Evolutionary conservation across 1,140 invertebrate species (phyloP), one percentile per base, ranked within the genome.

Genomic region (Dreissena rostriformis): DNA sequence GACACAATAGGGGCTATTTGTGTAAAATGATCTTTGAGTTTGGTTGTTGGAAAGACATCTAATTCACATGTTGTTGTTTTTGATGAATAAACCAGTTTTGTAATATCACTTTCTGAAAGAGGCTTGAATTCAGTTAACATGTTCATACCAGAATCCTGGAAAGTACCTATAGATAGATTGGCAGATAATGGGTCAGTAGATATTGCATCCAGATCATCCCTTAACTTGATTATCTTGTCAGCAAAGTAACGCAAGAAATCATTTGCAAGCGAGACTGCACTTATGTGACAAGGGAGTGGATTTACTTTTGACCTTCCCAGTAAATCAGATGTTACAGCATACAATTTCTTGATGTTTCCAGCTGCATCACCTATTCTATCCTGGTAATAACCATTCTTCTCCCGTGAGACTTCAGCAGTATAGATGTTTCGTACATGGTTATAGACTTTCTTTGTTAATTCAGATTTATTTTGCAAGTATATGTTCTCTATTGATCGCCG

Each of bases 271-370:
- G 22, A 8, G 11, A 70, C 67, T 26, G 6, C 67, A 39, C 12
- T 26, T 29, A 29, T 70, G 67, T 70, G 67, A 28, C 19, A 8
- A 17, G 14, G 28, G 10, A 70, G 28, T 76, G 57, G 73, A 63
- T 76, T 76, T 14, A 61, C 73, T 57, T 28, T 76, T 28, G 57
- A 24, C 8, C 73, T 53, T 8, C 73, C 73, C 24, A 65, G 73
- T 53, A 76, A 29, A 14, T 29, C 11, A 6, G 73, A 76, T 14
- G 73, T 76, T 5, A 76, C 73, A 7, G 19, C 22, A 65, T 76
- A 61, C 55, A 76, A 29, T 22, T 29, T 70, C 29, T 70, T 70
- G 6, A 28, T 10, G 11, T 70, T 70, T 70, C 26, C 67, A 24
- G 26, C 26, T 70, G 67, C 67, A 11, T 70, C 14, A 26, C 67